Conservation (phyloP, 2,888 invertebrate species). For the Linnaemya vulpina region DNA sequence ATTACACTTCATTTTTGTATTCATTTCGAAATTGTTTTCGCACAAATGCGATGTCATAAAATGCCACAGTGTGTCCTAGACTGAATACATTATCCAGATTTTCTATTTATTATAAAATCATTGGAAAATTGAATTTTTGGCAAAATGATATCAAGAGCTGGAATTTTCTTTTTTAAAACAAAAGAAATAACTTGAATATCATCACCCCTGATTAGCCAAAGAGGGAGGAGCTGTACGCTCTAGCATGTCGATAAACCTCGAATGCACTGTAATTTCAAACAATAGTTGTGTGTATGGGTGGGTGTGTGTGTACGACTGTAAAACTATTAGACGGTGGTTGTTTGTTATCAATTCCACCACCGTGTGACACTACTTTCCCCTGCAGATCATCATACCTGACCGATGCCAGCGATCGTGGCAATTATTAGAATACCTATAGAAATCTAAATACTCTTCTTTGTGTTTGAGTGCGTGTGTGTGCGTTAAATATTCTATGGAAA, state of each 20-base stretch:
- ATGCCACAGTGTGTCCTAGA: no score
- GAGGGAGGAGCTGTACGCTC: conserved; percentile 58
- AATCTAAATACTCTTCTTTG: no score
- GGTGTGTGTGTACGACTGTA: not conserved
- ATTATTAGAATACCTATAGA: conserved; percentile 5
- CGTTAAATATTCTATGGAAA: not conserved
- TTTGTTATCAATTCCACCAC: conserved; percentile 49
- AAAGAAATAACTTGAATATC: not conserved
- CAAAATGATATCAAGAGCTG: no score
- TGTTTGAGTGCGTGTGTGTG: not conserved
- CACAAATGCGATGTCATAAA: no score
- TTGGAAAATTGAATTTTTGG: no score
- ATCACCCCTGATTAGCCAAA: conserved; percentile 5
- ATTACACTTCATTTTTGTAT: no score
- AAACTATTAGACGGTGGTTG: conserved; percentile 50
- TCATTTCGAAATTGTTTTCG: no score
- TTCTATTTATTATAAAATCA: no score
- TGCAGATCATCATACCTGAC: not conserved
- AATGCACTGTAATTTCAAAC: not conserved
- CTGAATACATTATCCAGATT: no score
- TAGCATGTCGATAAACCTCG: conserved; percentile 34
- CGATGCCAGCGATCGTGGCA: conserved; percentile 7
- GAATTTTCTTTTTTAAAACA: not conserved
- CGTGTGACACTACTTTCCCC: conserved; percentile 11
- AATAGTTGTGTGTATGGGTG: no score